Conservation (phyloP, 2,888 invertebrate genomes). For the Acrobasis consociella region DNA sequence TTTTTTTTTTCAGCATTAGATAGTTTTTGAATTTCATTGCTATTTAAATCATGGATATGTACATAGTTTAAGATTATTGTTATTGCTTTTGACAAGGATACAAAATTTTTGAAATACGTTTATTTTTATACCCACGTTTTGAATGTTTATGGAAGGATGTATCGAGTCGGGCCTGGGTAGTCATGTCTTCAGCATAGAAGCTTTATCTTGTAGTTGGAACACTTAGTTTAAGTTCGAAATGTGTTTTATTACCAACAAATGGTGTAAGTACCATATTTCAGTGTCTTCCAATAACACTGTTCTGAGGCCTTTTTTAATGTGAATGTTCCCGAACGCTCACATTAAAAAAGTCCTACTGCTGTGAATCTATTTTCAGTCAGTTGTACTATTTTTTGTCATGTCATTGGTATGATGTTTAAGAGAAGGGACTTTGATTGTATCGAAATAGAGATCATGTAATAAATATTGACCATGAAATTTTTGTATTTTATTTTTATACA, state of each 20-base stretch:
- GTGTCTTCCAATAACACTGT: slow-evolving; percentile 77
- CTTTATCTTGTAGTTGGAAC: slow-evolving; percentile 32
- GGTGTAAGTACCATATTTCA: slow-evolving; percentile 45
- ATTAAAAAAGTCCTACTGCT: slow-evolving; percentile 35
- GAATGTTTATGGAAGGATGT: slow-evolving; percentile 61
- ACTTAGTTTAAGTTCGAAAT: slow-evolving; percentile 41
- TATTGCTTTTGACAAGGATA: slow-evolving; percentile 55
- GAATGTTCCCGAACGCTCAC: slow-evolving; percentile 33
- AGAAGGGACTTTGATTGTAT: slow-evolving; percentile 75
- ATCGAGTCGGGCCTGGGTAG: slow-evolving; percentile 49
- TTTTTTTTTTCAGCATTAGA: slow-evolving; percentile 49
- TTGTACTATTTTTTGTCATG: slow-evolving; percentile 65
- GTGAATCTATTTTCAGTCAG: slow-evolving; percentile 69
- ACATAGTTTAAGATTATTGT: slow-evolving; percentile 56
- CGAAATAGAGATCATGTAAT: slow-evolving; percentile 74
- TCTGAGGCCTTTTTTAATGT: slow-evolving; percentile 46
- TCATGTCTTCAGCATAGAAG: slow-evolving; percentile 37
- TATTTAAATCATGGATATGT: slow-evolving; percentile 46
- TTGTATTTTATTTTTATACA: slow-evolving; percentile 37
- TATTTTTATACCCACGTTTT: slow-evolving; percentile 79
- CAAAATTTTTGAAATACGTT: slow-evolving; percentile 65
- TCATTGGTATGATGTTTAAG: slow-evolving; percentile 71
- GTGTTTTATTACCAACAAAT: slow-evolving; percentile 42
- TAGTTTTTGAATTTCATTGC: slow-evolving; percentile 46
- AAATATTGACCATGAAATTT: slow-evolving; percentile 65